A percentile compares a stretch with the other conserved stretches of the same genome.
phyloP scores from a whole-genome alignment of 2,888 invertebrate genomes.

The Aspidapion aeneum region DNA sequence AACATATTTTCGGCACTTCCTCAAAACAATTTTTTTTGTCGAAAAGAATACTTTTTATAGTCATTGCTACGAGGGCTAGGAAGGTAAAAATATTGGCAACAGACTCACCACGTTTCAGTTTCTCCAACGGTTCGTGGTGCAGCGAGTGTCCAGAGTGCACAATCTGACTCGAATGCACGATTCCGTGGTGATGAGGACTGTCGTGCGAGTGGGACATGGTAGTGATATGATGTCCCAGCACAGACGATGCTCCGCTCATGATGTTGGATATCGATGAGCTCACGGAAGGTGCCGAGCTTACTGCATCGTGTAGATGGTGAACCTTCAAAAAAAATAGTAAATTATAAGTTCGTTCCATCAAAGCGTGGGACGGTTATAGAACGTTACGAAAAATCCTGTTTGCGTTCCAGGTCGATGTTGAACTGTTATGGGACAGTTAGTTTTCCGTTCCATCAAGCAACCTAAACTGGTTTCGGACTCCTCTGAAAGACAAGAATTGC shows the following conservation, averaged over 20 bases:
- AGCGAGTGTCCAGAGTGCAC: slow-evolving; percentile 31
- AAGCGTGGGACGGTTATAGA: too few species aligned
- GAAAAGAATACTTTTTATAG: too few species aligned
- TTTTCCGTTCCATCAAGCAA: too few species aligned
- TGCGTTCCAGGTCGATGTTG: too few species aligned
- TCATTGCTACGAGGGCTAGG: too few species aligned
- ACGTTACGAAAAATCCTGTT: too few species aligned
- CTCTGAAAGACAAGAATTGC: too few species aligned
- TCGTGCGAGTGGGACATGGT: slow-evolving; percentile 36
- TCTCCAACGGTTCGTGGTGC: slow-evolving; percentile 72
- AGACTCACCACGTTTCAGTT: slow-evolving; percentile 73
- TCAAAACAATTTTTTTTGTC: too few species aligned
- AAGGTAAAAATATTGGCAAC: too few species aligned
- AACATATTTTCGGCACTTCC: too few species aligned
- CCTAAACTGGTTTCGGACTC: too few species aligned
- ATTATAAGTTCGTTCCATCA: background rate
- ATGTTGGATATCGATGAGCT: slow-evolving; percentile 56
- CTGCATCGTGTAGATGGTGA: slow-evolving; percentile 54
- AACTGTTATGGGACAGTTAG: too few species aligned
- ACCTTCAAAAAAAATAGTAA: slow-evolving; percentile 19
- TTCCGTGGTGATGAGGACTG: slow-evolving; percentile 52
- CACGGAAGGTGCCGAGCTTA: slow-evolving; percentile 53
- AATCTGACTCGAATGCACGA: slow-evolving; percentile 30
- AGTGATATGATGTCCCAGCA: slow-evolving; percentile 50
- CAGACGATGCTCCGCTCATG: slow-evolving; percentile 53